phyloP scores from a whole-genome alignment of 2,797 vertebrate genomes.

The Rousettus madagascariensis region DNA sequence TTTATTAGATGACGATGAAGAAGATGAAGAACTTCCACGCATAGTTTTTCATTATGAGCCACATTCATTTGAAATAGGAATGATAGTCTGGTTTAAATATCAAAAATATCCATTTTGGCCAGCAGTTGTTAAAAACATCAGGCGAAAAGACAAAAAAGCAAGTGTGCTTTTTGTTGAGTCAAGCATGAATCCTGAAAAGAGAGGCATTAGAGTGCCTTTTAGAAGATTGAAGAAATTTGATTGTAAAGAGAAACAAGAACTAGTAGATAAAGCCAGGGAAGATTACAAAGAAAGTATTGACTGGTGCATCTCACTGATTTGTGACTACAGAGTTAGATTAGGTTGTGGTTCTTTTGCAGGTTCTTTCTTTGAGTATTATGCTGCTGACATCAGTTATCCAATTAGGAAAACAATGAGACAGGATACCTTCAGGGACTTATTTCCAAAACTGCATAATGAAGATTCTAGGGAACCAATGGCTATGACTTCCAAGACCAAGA shows the following conservation, averaged over 20 bases:
- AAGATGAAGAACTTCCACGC: conserved; percentile 92
- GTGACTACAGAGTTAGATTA: conserved; percentile 91
- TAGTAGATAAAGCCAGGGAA: conserved; percentile 88
- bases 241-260: conserved; percentile 88
- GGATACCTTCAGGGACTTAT: conserved; percentile 82
- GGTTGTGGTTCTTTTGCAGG: conserved; percentile 93
- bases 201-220: conserved; percentile 86
- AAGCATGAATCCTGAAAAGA: conserved; percentile 74
- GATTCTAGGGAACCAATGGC: conserved; percentile 42
- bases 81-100: conserved; percentile 93
- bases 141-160: conserved; percentile 88
- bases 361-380: conserved; percentile 93
- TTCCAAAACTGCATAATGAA: conserved; percentile 78
- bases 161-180: conserved; percentile 91
- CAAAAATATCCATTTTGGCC: conserved; percentile 94
- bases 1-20: conserved; percentile 84
- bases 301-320: conserved; percentile 91
- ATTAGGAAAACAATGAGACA: conserved; percentile 87
- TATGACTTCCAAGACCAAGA: conserved; percentile 78
- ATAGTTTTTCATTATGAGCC: conserved; percentile 88
- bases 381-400: conserved; percentile 94
- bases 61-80: conserved; percentile 87
- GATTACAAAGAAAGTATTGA: conserved; percentile 85
- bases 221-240: conserved; percentile 93
- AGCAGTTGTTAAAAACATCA: conserved; percentile 92